Base-by-base conservation (phyloP, 1,140 invertebrate genomes). In the Anoplophora glabripennis region DNA sequence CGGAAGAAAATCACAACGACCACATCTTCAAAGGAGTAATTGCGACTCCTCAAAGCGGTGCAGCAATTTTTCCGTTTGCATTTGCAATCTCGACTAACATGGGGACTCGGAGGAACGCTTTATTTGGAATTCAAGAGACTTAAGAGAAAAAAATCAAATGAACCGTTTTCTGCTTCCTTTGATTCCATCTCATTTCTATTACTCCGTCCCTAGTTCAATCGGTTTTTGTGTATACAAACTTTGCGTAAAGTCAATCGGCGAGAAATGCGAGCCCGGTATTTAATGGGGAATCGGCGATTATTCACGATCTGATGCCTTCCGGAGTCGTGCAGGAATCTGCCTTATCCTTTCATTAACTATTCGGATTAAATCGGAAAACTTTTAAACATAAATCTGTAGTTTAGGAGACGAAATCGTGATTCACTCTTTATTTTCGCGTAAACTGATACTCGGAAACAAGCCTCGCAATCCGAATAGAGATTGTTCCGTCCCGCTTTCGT, bases 181-280 rank as follows among this genome's bases (percentile, higher is more conserved):
- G 63, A 65, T 59, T 65, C 59, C 59, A 58, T 65, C 63, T 65
- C 63, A 59, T 65, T 65, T 65, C 63, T 65, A 65, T 62, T 65
- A 59, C 57, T 52, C 40, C 45, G 41, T 36, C 49, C 49, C 48
- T 40, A 49, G 53, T 53, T 64, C 54, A 61, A 61, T 61, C 59
- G 63, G 53, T 64, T 61, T 64, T 61, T 64, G 63, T 65, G 52
- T 53, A 60, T 59, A 59, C 53, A 53, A 65, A 62, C 40, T 65
- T 59, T 58, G 56, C 53, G 59, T 62, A 54, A 65, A 62, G 61
- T 63, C 57, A 63, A 54, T 66, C 64, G 53, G 37, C 10, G 33
- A 45, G 57, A 49, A 57, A 61, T 57, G 57, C 61, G 48, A 59
- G 58, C 28, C 44, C 51, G 57, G 61, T 61, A 63, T 66, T 66